These are phyloP conservation scores for Cataglyphis albicans DNA, from an alignment of 2,888 invertebrate genomes.

Conservation along the genomic window DNA sequence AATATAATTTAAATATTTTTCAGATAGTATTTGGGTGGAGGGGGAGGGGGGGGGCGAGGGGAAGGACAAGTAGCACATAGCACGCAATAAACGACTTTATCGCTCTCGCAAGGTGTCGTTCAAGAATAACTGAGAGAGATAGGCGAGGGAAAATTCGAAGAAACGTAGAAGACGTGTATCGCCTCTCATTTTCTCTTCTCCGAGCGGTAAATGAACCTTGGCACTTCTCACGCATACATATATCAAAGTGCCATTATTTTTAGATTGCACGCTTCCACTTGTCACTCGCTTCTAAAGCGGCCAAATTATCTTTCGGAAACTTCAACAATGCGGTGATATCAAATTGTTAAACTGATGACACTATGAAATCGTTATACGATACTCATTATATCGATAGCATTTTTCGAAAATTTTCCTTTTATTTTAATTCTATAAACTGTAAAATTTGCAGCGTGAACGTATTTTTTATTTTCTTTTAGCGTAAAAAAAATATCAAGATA, in stretches of 20 bases:
- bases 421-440: not conserved
- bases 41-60: no score
- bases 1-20: not conserved
- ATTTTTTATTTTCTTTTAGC: not conserved
- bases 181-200: not conserved
- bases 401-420: not conserved
- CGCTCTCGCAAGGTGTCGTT: slow-evolving; percentile 37
- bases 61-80: not conserved
- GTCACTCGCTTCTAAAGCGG: slow-evolving; percentile 60
- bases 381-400: not conserved
- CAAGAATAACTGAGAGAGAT: slow-evolving; percentile 33
- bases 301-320: slow-evolving; percentile 52
- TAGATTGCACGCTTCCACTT: slow-evolving; percentile 61
- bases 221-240: slow-evolving; percentile 48
- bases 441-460: not conserved
- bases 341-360: not conserved
- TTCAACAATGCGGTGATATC: not conserved
- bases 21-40: not conserved
- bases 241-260: slow-evolving; percentile 61
- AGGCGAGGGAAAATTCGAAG: not conserved
- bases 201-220: slow-evolving; percentile 56
- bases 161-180: not conserved
- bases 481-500: no score
- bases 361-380: not conserved
- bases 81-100: slow-evolving; percentile 22